A percentile compares a stretch with the other conserved stretches of the same genome.
phyloP scores from a whole-genome alignment of 2,888 invertebrate species.

The Drosophila ustulata region DNA sequence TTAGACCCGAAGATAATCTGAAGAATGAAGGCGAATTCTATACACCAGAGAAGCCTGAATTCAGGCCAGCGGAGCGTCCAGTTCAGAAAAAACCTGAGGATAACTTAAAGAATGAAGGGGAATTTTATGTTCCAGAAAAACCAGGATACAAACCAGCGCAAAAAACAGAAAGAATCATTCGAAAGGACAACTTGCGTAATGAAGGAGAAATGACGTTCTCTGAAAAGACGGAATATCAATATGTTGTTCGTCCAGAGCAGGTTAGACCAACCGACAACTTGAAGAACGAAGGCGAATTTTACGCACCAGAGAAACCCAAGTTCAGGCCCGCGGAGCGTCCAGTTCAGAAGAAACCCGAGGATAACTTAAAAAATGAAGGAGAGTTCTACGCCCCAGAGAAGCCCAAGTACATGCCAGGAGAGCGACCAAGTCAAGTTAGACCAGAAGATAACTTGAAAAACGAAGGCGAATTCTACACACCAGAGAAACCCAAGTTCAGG shows the following conservation, averaged over 20 bases:
- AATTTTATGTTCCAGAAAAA: slow-evolving; percentile 84
- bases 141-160: slow-evolving; percentile 85
- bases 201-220: slow-evolving; percentile 86
- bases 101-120: slow-evolving; percentile 87
- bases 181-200: slow-evolving; percentile 78
- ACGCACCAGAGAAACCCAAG: slow-evolving; percentile 30
- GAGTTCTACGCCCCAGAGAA: slow-evolving; percentile 32
- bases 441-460: slow-evolving; percentile 86
- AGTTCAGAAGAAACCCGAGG: slow-evolving; percentile 20
- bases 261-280: slow-evolving; percentile 86
- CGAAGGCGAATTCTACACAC: slow-evolving; percentile 86
- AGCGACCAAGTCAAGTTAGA: slow-evolving; percentile 84
- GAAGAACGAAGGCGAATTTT: slow-evolving; percentile 28
- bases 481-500: slow-evolving; percentile 82
- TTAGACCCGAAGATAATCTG: slow-evolving; percentile 10
- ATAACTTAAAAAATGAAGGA: slow-evolving; percentile 26
- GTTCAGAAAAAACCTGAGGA: slow-evolving; percentile 87
- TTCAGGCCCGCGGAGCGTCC: slow-evolving; percentile 31
- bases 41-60: slow-evolving; percentile 84
- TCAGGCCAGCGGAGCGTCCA: slow-evolving; percentile 85
- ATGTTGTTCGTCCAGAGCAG: slow-evolving; percentile 85
- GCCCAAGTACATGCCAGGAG: slow-evolving; percentile 84
- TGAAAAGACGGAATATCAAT: slow-evolving; percentile 84
- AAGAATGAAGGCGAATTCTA: slow-evolving; percentile 86
- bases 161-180: slow-evolving; percentile 55